Conservation (phyloP, 2,113 vertebrate genomes). For the Gavia stellata region DNA sequence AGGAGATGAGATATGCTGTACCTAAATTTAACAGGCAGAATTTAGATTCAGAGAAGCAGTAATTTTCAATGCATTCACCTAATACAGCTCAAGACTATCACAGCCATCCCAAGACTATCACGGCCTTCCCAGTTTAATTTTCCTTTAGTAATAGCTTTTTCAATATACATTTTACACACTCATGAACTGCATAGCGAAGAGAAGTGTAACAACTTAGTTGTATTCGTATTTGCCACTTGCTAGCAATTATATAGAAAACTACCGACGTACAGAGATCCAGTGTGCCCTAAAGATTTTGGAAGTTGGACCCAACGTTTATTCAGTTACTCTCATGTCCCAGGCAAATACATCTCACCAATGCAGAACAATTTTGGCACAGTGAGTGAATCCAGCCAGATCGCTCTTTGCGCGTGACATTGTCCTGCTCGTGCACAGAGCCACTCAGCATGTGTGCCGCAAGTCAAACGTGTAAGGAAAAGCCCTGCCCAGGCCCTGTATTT, state of each 20-base stretch:
- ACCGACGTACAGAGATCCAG: not conserved
- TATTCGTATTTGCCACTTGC: not conserved
- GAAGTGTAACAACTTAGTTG: not conserved
- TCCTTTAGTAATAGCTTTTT: not conserved
- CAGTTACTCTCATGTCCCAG: not conserved
- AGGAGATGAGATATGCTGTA: not conserved
- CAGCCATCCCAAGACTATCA: not conserved
- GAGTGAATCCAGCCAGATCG: not conserved
- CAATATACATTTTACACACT: not conserved
- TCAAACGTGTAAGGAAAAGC: not conserved
- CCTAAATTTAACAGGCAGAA: not conserved
- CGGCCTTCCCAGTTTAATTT: not conserved
- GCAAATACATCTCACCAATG: not conserved
- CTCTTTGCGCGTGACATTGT: rapidly evolving
- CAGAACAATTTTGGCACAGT: not conserved
- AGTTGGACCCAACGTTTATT: rapidly evolving
- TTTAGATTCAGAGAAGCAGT: not conserved
- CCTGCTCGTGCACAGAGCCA: not conserved
- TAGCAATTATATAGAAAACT: not conserved
- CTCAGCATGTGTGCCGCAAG: rapidly evolving
- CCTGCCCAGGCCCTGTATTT: not conserved
- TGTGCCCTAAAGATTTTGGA: not conserved
- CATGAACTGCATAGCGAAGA: not conserved
- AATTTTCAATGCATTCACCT: not conserved
- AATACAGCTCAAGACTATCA: not conserved